A percentile compares a stretch with the other conserved stretches of the same genome.
Conservation (phyloP, 2,797 vertebrate genomes). For the Melanotaenia maccullochi region DNA sequence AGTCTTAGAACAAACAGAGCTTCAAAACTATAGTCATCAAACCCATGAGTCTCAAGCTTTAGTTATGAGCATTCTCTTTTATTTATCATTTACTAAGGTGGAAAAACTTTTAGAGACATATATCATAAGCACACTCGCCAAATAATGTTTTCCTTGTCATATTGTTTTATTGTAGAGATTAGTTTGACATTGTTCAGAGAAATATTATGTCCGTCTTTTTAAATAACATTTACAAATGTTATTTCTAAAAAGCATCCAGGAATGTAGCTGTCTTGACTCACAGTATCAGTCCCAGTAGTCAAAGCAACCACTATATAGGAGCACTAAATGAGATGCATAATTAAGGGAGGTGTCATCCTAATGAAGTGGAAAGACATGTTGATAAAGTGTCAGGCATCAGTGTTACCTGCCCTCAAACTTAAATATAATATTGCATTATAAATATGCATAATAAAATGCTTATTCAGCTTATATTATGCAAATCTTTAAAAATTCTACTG, state of each 20-base stretch:
- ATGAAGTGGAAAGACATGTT: conserved; percentile 26
- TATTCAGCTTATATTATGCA: conserved; percentile 16
- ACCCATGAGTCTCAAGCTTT: no score
- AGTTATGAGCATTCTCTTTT: no score
- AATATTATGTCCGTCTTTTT: no score
- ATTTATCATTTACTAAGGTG: no score
- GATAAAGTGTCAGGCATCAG: conserved; percentile 16
- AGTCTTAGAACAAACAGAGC: neutral
- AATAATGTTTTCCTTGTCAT: no score
- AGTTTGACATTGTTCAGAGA: no score
- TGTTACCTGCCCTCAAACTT: conserved; percentile 30
- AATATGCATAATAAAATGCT: conserved; percentile 34
- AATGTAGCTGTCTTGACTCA: conserved; percentile 1
- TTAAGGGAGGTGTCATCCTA: conserved; percentile 32
- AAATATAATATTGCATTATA: conserved; percentile 35
- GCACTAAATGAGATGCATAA: conserved; percentile 35
- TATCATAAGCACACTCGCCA: no score
- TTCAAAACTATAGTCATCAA: neutral
- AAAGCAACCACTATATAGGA: conserved; percentile 18
- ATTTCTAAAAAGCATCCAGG: neutral
- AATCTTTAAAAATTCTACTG: conserved; percentile 20
- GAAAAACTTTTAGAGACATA: no score
- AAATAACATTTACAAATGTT: no score
- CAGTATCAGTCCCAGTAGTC: conserved; percentile 21
- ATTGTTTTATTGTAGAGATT: no score